phyloP scores from a whole-genome alignment of 92 coral and sea anemone genomes.

The Umimayanthus chanpuru region DNA sequence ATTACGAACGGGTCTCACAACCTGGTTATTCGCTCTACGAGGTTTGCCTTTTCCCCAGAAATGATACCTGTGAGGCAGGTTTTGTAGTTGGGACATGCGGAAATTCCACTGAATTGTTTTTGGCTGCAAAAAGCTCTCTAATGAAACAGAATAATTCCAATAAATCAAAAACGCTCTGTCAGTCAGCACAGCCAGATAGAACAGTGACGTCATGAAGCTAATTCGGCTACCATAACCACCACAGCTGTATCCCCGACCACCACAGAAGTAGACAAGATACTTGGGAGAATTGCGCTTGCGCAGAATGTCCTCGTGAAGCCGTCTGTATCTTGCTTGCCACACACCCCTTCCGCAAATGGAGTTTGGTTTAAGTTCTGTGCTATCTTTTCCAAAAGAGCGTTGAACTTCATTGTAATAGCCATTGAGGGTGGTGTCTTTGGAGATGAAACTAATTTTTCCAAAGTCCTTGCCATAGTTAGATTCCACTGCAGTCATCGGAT shows the following conservation, averaged over 20 bases:
- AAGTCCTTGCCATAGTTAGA: background rate
- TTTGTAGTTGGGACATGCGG: constrained; percentile 38
- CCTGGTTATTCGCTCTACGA: background rate
- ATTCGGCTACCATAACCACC: constrained; percentile 79
- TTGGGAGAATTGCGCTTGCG: constrained; percentile 27
- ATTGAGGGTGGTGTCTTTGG: background rate
- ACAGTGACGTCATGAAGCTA: constrained; percentile 55
- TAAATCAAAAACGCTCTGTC: constrained; percentile 74
- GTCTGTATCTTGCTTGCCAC: constrained; percentile 59
- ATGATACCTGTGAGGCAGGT: constrained; percentile 51
- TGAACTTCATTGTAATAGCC: background rate
- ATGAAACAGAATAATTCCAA: constrained; percentile 54
- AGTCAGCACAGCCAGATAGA: constrained; percentile 65
- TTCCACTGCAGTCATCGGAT: background rate
- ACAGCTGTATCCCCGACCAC: constrained; percentile 59
- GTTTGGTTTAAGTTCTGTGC: background rate
- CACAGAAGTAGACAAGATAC: constrained; percentile 67
- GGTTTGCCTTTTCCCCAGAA: constrained; percentile 66
- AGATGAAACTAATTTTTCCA: background rate
- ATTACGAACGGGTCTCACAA: constrained; percentile 35
- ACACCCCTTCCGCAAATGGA: constrained; percentile 35
- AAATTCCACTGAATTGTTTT: constrained; percentile 65
- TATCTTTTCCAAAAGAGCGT: background rate
- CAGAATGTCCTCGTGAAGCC: constrained; percentile 59
- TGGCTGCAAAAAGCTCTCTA: constrained; percentile 56